A percentile compares a stretch with the other conserved stretches of the same genome.
Evolutionary conservation across 2,113 vertebrate genomes (phyloP).

Genomic region (Dunckerocampus dactyliophorus): DNA sequence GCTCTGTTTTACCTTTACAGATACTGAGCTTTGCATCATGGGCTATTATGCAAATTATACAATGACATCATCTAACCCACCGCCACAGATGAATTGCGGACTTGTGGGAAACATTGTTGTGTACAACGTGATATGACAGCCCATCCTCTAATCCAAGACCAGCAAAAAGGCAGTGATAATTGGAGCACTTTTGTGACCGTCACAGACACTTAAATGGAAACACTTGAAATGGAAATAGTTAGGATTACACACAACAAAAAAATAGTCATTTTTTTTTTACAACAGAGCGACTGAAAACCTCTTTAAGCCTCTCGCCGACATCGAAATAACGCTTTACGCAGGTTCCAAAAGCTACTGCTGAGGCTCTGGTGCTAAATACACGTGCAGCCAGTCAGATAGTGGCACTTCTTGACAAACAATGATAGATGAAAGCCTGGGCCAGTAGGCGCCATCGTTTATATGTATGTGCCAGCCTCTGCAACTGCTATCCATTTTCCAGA

Average conservation of each 20-base stretch:
- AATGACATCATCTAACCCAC: no score
- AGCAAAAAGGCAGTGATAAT: slow-evolving; percentile 32
- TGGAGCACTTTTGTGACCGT: slow-evolving; percentile 45
- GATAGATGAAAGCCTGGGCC: slow-evolving; percentile 33
- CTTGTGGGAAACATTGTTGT: background rate
- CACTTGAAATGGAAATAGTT: slow-evolving; percentile 59
- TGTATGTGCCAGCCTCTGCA: slow-evolving; percentile 20
- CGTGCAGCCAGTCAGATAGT: slow-evolving; percentile 12
- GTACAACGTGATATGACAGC: slow-evolving; percentile 13
- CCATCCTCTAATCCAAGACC: slow-evolving; percentile 21
- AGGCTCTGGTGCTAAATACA: slow-evolving; percentile 14
- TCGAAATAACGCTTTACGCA: slow-evolving; percentile 36
- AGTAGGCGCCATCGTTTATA: slow-evolving; percentile 16
- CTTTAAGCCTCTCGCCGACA: slow-evolving; percentile 14
- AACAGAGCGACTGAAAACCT: slow-evolving; percentile 22
- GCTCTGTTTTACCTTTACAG: no score
- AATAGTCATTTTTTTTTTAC: slow-evolving; percentile 28
- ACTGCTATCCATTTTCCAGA: slow-evolving; percentile 29
- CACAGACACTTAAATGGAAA: slow-evolving; percentile 43
- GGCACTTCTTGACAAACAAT: slow-evolving; percentile 30
- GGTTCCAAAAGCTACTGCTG: slow-evolving; percentile 23
- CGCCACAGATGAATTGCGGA: no score
- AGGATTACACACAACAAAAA: slow-evolving; percentile 51
- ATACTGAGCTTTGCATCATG: no score
- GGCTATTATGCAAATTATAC: no score